Percentiles rank a stretch among this genome's conserved stretches.
Conservation (phyloP, 2,888 invertebrate species). For the Ceriagrion tenellum region DNA sequence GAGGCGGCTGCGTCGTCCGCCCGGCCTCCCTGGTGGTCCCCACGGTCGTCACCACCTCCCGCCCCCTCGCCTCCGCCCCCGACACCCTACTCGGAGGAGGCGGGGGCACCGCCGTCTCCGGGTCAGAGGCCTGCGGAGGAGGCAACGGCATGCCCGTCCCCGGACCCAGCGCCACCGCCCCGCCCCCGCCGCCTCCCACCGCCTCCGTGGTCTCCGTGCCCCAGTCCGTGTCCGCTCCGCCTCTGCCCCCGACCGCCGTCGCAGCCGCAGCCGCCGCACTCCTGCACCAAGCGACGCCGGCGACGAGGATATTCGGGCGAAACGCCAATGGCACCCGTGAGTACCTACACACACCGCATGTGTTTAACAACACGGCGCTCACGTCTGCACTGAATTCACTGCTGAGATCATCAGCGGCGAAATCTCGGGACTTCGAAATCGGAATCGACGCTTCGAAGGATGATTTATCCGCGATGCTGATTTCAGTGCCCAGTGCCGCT, state of each 20-base stretch:
- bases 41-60: slow-evolving; percentile 76
- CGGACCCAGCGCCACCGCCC: slow-evolving; percentile 76
- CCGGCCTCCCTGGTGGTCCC: slow-evolving; percentile 76
- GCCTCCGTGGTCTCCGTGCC: slow-evolving; percentile 48
- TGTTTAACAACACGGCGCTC: no score
- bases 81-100: slow-evolving; percentile 74
- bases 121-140: slow-evolving; percentile 83
- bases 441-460: no score
- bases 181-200: slow-evolving; percentile 78
- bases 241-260: slow-evolving; percentile 58
- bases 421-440: no score
- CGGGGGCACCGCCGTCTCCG: slow-evolving; percentile 76
- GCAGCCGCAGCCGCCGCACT: slow-evolving; percentile 49
- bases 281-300: slow-evolving; percentile 39
- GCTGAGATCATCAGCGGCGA: no score
- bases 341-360: slow-evolving; percentile 64
- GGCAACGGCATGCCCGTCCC: slow-evolving; percentile 76
- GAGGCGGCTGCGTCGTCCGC: not conserved
- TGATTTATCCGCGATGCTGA: no score
- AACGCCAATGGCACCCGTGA: slow-evolving; percentile 75
- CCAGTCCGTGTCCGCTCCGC: slow-evolving; percentile 5
- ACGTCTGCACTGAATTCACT: no score
- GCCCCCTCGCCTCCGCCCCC: slow-evolving; percentile 43
- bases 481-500: no score
- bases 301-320: slow-evolving; percentile 73